Percentiles rank a stretch among this genome's conserved stretches.
These are phyloP conservation scores for Lepidochrysops patricia DNA, from an alignment of 2,888 invertebrate genomes.

Conservation along the genomic window DNA sequence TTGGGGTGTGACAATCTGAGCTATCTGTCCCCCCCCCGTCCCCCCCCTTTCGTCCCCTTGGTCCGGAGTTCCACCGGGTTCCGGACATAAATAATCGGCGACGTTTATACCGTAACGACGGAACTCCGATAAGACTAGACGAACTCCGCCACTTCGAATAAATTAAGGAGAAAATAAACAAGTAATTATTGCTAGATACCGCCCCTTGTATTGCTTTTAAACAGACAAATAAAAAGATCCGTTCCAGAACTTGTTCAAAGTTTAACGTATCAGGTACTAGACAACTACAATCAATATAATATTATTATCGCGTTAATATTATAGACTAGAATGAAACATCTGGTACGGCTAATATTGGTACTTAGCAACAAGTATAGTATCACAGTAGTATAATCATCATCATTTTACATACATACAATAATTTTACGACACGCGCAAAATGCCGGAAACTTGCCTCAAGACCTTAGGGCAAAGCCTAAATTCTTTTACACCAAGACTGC, in stretches of 20 bases:
- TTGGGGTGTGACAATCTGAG: conserved; percentile 54
- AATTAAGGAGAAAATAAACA: conserved; percentile 10
- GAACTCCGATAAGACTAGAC: conserved; percentile 55
- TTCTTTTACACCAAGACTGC: too few relatives aligned
- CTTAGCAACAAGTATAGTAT: too few relatives aligned
- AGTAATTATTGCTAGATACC: conserved; percentile 25
- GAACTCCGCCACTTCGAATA: conserved; percentile 27
- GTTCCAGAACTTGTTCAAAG: neutral
- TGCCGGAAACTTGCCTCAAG: too few relatives aligned
- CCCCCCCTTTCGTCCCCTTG: conserved; percentile 40
- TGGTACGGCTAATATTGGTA: too few relatives aligned
- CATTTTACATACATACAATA: too few relatives aligned
- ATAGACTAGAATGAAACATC: too few relatives aligned
- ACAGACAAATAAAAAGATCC: neutral
- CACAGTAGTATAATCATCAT: too few relatives aligned
- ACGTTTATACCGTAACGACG: conserved; percentile 65
- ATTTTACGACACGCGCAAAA: too few relatives aligned
- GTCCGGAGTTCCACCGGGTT: conserved; percentile 41
- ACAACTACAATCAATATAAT: too few relatives aligned
- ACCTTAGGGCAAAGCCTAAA: too few relatives aligned
- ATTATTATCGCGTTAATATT: too few relatives aligned
- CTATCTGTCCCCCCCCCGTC: conserved; percentile 39
- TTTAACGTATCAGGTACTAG: conserved; percentile 36
- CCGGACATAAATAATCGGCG: conserved; percentile 61
- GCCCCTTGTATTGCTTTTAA: conserved; percentile 22